Conservation (phyloP, 2,113 vertebrate species). For the Campylomormyrus numenius region DNA sequence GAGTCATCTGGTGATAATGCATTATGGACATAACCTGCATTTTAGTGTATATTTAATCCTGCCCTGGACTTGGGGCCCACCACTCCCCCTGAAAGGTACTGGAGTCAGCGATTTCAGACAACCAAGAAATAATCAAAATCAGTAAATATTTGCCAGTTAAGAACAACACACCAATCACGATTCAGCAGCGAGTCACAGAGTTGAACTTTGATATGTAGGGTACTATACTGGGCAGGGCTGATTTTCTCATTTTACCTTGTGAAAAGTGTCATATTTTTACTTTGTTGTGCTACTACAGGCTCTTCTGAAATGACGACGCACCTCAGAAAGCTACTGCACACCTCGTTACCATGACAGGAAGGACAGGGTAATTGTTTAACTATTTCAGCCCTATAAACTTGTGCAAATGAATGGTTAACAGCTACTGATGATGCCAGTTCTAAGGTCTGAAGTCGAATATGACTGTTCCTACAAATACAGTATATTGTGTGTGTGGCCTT, state of each 20-base stretch:
- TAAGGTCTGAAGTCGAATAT: background rate
- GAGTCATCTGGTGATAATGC: background rate
- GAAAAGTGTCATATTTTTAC: background rate
- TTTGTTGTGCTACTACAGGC: background rate
- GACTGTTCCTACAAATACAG: background rate
- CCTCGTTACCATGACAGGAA: background rate
- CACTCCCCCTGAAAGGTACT: background rate
- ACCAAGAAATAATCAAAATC: background rate
- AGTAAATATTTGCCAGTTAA: background rate
- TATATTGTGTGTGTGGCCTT: background rate
- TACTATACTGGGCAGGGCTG: background rate
- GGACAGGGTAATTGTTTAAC: background rate
- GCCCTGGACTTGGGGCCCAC: background rate
- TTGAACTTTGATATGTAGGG: background rate
- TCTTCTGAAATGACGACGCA: background rate
- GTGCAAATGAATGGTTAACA: background rate
- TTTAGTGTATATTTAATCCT: background rate
- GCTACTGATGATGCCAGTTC: background rate
- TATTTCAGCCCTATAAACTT: background rate
- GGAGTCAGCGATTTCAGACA: background rate
- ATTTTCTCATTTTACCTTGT: background rate
- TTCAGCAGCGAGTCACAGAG: background rate
- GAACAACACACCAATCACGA: background rate
- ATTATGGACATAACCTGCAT: background rate
- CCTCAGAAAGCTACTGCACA: background rate